These are phyloP conservation scores for Piaya cayana DNA, from an alignment of 2,113 vertebrate genomes.

Conservation along the genomic window DNA sequence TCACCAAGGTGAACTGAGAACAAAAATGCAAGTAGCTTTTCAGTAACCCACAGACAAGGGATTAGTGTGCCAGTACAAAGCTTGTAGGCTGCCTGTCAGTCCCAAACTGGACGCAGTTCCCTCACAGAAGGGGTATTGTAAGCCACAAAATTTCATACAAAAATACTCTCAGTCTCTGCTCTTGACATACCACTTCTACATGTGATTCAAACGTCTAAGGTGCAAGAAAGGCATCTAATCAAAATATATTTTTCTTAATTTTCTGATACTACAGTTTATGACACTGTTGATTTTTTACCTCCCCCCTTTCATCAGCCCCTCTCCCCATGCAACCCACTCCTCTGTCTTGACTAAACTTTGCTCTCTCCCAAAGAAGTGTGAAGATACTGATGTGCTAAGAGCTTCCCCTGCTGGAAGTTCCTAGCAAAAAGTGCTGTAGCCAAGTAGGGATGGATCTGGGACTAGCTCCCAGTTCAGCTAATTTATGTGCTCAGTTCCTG, in stretches of 20 bases:
- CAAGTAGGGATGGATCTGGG: slow-evolving; percentile 56
- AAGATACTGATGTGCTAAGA: slow-evolving; percentile 74
- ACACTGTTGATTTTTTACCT: not conserved
- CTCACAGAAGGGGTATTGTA: slow-evolving; percentile 41
- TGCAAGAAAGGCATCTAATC: not conserved
- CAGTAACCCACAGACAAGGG: slow-evolving; percentile 44
- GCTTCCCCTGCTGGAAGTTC: slow-evolving; percentile 83
- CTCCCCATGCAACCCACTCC: not conserved
- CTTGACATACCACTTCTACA: not conserved
- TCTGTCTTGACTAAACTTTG: slow-evolving; percentile 50
- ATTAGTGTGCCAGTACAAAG: slow-evolving; percentile 57
- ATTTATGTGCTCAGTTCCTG: slow-evolving; percentile 42
- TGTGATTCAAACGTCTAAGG: not conserved
- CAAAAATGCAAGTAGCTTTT: slow-evolving; percentile 56
- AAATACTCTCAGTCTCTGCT: not conserved
- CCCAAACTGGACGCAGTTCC: not conserved
- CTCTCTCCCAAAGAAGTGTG: not conserved
- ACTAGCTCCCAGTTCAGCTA: slow-evolving; percentile 62
- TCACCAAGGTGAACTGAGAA: slow-evolving; percentile 77
- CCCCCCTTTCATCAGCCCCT: not conserved
- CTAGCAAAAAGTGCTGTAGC: slow-evolving; percentile 69
- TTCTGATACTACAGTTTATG: not conserved
- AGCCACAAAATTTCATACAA: slow-evolving; percentile 20
- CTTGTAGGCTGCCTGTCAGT: slow-evolving; percentile 30
- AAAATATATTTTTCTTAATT: not conserved